These are phyloP conservation scores for Passer domesticus DNA, from an alignment of 2,113 vertebrate genomes.

Conservation along the genomic window DNA sequence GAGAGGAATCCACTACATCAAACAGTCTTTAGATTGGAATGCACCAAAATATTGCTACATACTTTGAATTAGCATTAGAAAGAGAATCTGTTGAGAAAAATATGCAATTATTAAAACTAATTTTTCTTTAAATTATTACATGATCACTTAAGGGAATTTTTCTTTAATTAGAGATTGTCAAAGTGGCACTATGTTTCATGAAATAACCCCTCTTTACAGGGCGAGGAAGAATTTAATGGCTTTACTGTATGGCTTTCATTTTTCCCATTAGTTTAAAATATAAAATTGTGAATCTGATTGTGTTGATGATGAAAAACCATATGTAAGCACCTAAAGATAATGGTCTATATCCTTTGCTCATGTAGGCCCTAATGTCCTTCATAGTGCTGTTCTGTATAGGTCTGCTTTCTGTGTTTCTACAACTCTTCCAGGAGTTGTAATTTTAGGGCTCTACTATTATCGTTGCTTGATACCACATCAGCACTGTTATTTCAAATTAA, in stretches of 20 bases:
- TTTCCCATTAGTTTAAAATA: not conserved
- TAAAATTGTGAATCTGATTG: not conserved
- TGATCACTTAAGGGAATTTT: not conserved
- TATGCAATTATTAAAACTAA: not conserved
- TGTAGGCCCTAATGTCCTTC: not conserved
- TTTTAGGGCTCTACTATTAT: not conserved
- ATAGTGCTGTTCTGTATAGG: not conserved
- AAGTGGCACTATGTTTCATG: not conserved
- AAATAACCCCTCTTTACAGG: not conserved
- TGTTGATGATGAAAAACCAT: not conserved
- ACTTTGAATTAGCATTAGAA: not conserved
- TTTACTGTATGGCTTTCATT: not conserved
- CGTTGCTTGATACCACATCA: not conserved
- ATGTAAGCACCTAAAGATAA: not conserved
- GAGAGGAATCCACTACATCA: constrained; percentile 5
- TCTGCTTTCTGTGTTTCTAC: not conserved
- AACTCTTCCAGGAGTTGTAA: not conserved
- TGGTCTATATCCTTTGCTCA: not conserved
- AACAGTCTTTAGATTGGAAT: not conserved
- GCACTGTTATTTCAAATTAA: not conserved
- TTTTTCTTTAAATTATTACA: not conserved
- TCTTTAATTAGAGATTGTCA: not conserved
- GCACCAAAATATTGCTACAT: not conserved
- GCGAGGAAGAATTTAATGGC: not conserved
- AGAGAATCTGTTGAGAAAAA: not conserved